Evolutionary conservation across 2,888 invertebrate species (phyloP).

Genomic region (Melikaiella ostensackeni): DNA sequence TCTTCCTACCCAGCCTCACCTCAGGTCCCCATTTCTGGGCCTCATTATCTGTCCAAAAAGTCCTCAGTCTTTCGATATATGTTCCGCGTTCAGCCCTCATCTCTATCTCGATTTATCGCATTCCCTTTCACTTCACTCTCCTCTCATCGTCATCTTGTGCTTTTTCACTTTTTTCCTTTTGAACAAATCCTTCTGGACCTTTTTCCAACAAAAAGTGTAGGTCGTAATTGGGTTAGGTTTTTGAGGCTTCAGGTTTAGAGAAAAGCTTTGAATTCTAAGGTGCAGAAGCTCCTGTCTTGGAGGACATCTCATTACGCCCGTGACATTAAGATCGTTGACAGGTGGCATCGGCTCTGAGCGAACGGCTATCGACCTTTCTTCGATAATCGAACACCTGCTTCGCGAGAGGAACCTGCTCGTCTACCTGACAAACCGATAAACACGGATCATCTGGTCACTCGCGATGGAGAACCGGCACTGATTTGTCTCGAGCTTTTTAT

Average conservation of each 20-base stretch:
- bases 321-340: slow-evolving; percentile 40
- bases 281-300: slow-evolving; percentile 18
- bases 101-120: slow-evolving; percentile 24
- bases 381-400: slow-evolving; percentile 39
- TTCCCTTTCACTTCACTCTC: slow-evolving; percentile 42
- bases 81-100: slow-evolving; percentile 9
- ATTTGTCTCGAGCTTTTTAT: slow-evolving; percentile 39
- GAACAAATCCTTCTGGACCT: too few relatives aligned
- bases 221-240: slow-evolving; percentile 19
- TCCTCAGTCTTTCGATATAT: slow-evolving; percentile 15
- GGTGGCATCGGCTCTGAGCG: slow-evolving; percentile 14
- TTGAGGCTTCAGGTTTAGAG: slow-evolving; percentile 33
- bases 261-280: slow-evolving; percentile 6
- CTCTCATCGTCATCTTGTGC: slow-evolving; percentile 49
- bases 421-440: slow-evolving; percentile 40
- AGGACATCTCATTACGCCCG: slow-evolving; percentile 20
- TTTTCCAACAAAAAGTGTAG: slow-evolving; percentile 1
- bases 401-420: slow-evolving; percentile 38
- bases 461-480: slow-evolving; percentile 38
- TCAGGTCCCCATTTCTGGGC: slow-evolving; percentile 11
- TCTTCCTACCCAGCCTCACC: slow-evolving; percentile 22
- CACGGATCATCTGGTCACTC: slow-evolving; percentile 39
- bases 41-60: slow-evolving; percentile 45
- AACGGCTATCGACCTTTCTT: slow-evolving; percentile 40
- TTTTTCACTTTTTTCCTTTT: slow-evolving; percentile 36